Base-by-base conservation (phyloP, 2,888 invertebrate genomes). In the Stratiomys singularior region DNA sequence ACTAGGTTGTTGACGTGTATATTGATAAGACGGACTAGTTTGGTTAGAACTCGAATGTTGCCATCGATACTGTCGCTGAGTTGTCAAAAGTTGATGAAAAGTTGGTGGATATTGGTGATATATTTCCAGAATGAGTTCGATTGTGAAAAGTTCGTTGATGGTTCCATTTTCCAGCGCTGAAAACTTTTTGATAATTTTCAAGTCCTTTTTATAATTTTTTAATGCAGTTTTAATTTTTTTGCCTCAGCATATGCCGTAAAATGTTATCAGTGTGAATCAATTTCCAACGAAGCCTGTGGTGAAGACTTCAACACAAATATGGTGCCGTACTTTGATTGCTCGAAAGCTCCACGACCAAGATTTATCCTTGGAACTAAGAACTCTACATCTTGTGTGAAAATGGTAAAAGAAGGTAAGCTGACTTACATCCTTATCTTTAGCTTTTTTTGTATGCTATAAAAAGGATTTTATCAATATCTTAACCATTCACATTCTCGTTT, bases 351-450 rank as follows among this genome's bases (percentile, higher is more conserved):
- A 27, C 58, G 74, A 23, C 74, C 74, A 1, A 28, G 74, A 58
- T 44, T 25, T 23, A 74, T 74, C 5, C 21, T 47, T 2, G 74
- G 74, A 1, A 74, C 18, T 30, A 60, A 58, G 23, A 74, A 74
- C 23, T 58, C 60, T 37, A 74, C 74, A 23, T 74, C 74, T 9
- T 74, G 74, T 60, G 74, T 74, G 9, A 74, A 74, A 60, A 74
- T 74, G 74, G 60, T 60, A 3, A 58, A 21, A 37, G 74, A 74
- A 60, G 74, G 74, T 74, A 30, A 30, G 44, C 37, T n/a, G 15
- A 37, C n/a, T 18, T 25, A 44, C n/a, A n/a, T n/a, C n/a, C n/a
- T n/a, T n/a, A 60, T 1, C 15, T 25, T 60, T 7, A 4, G 25
- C 7, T 23, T 60, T 25, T 15, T 11, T 60, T 0, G 25, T 60